phyloP scores from a whole-genome alignment of 1,140 invertebrate species.

The Papilio glaucus region DNA sequence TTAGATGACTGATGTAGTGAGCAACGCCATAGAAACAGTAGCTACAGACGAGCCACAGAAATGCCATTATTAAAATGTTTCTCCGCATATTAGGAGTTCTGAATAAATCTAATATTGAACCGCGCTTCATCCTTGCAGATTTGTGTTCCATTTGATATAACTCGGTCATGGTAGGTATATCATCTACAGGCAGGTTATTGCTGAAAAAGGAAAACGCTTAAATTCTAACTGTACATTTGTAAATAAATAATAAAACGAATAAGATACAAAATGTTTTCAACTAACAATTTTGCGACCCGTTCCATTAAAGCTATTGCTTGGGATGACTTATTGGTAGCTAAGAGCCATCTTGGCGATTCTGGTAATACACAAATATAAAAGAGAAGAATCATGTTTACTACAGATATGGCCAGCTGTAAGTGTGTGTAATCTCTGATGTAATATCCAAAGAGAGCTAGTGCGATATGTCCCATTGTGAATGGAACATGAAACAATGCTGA shows the following conservation, averaged over 20 bases:
- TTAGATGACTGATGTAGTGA: conserved; percentile 88
- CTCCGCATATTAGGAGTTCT: conserved; percentile 88
- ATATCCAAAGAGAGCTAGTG: conserved; percentile 83
- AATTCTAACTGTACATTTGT: too few species aligned
- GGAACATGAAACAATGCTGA: conserved; percentile 85
- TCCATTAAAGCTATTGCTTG: conserved; percentile 83
- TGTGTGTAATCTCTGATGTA: conserved; percentile 82
- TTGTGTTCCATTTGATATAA: conserved; percentile 55
- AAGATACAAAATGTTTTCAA: conserved; percentile 37
- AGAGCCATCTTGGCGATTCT: conserved; percentile 88
- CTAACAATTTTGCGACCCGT: conserved; percentile 82
- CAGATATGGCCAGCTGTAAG: conserved; percentile 83
- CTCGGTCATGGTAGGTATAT: conserved; percentile 59
- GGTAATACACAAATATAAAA: conserved; percentile 86
- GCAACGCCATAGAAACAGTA: conserved; percentile 89
- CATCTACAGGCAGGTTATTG: conserved; percentile 58
- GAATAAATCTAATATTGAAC: conserved; percentile 87
- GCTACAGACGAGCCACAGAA: conserved; percentile 88
- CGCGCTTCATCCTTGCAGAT: conserved; percentile 69
- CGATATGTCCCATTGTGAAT: conserved; percentile 83
- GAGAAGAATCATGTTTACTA: conserved; percentile 81
- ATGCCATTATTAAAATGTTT: conserved; percentile 88
- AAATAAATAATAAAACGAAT: neutral
- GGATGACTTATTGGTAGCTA: conserved; percentile 83
- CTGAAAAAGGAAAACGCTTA: conserved; percentile 48